phyloP scores from a whole-genome alignment of 2,888 invertebrate genomes.

The Odontothrips loti region DNA sequence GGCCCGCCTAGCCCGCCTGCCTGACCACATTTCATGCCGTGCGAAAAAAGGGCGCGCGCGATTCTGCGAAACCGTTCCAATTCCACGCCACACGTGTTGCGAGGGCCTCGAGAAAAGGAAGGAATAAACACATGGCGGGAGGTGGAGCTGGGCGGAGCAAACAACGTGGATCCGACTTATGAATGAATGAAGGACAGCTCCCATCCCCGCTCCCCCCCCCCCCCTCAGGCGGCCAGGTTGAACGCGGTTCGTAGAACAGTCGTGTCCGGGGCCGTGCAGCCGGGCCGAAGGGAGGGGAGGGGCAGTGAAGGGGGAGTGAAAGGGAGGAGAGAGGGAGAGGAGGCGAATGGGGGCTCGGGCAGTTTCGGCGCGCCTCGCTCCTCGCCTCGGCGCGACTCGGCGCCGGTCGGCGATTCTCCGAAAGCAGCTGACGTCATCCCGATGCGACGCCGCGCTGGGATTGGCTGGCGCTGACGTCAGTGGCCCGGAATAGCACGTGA shows the following conservation, averaged over 20 bases:
- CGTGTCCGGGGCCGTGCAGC: too few species aligned
- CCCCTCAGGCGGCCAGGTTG: not conserved
- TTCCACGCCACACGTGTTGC: too few species aligned
- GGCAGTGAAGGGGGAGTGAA: not conserved
- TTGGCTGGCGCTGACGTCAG: constrained; percentile 14
- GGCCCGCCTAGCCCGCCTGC: too few species aligned
- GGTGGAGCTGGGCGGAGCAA: too few species aligned
- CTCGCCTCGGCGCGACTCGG: not conserved
- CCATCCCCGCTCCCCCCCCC: not conserved
- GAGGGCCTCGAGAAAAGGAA: too few species aligned
- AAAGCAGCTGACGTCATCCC: not conserved
- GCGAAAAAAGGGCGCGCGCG: too few species aligned
- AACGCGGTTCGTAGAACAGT: not conserved
- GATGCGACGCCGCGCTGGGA: not conserved
- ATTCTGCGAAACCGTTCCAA: too few species aligned
- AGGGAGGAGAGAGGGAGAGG: not conserved
- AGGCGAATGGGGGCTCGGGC: not conserved
- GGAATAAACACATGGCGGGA: too few species aligned
- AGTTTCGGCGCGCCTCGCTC: not conserved
- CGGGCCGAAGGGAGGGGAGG: not conserved
- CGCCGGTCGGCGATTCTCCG: constrained; percentile 14
- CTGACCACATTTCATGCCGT: too few species aligned
- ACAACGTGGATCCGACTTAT: not conserved
- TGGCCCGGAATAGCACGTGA: constrained; percentile 4
- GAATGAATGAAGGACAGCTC: constrained; percentile 6